Evolutionary conservation across 2,797 vertebrate species (phyloP).

Genomic region (Malurus splendens): DNA sequence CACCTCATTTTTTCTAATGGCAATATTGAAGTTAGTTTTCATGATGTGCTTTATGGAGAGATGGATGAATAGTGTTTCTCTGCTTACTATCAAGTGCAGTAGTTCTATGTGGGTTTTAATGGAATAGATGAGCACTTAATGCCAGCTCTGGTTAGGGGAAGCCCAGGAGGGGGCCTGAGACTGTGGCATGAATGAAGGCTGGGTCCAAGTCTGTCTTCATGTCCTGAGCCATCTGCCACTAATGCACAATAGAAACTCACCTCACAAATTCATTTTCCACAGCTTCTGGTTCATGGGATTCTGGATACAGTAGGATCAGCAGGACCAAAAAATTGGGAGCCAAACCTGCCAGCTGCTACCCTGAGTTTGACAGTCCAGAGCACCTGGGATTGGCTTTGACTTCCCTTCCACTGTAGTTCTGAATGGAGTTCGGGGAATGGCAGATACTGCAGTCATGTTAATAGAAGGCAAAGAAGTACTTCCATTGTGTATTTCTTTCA

Average conservation of each 20-base stretch:
- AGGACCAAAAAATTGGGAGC: neutral
- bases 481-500: neutral
- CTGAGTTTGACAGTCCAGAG: neutral
- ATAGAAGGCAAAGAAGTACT: neutral
- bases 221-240: neutral
- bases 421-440: neutral
- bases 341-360: neutral
- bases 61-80: neutral
- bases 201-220: neutral
- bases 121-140: neutral
- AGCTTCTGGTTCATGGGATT: neutral
- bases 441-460: neutral
- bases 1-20: neutral
- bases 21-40: neutral
- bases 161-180: neutral
- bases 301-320: neutral
- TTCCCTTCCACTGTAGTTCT: neutral
- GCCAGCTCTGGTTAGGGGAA: neutral
- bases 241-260: neutral
- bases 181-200: neutral
- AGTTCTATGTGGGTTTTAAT: neutral
- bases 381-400: neutral
- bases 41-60: neutral
- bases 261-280: neutral
- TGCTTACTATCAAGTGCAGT: neutral